A percentile compares a stretch with the other conserved stretches of the same genome.
phyloP scores from a whole-genome alignment of 2,797 vertebrate species.

The Crenichthys baileyi region DNA sequence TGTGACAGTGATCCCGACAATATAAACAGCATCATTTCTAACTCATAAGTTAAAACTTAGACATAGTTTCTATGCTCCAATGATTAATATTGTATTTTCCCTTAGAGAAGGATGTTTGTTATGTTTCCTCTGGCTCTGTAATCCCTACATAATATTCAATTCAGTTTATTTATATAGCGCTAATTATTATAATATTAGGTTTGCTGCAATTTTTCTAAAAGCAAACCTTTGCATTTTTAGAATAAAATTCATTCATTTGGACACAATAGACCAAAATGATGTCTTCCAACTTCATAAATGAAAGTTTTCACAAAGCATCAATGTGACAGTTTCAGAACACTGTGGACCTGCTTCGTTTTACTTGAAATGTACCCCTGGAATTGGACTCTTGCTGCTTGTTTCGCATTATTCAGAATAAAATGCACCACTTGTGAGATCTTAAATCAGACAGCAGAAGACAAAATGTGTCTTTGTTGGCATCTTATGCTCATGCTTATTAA shows the following conservation, averaged over 20 bases:
- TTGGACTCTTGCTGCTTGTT: no score
- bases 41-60: neutral
- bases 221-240: neutral
- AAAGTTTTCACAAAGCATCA: neutral
- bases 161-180: no score
- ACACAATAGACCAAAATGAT: neutral
- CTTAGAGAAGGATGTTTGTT: slow-evolving; percentile 14
- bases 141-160: slow-evolving; percentile 9
- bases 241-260: slow-evolving; percentile 5
- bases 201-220: neutral
- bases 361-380: neutral
- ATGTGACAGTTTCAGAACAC: neutral
- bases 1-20: neutral
- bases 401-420: neutral
- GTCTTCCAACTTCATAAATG: neutral
- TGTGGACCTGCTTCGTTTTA: neutral
- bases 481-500: neutral
- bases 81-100: slow-evolving; percentile 3
- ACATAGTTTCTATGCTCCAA: neutral
- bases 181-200: no score
- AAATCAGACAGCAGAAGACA: neutral
- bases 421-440: neutral
- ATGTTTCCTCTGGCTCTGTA: slow-evolving; percentile 3
- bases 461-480: neutral
- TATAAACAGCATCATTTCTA: neutral